A percentile compares a stretch with the other conserved stretches of the same genome.
phyloP scores from a whole-genome alignment of 2,888 invertebrate genomes.

The Adelphocoris suturalis region DNA sequence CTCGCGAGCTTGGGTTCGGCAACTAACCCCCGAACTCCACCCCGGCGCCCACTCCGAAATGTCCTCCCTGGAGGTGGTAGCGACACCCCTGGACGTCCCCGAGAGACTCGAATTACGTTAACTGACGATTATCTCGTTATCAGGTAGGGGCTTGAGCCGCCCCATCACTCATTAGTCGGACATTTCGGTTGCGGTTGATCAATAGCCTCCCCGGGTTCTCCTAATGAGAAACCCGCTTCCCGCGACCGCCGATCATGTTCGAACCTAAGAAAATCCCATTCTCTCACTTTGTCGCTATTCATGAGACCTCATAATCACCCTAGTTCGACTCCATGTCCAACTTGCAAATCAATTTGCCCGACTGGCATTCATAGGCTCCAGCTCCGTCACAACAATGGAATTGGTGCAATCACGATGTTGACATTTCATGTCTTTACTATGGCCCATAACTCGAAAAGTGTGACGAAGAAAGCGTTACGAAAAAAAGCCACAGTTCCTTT shows the following conservation, averaged over 20 bases:
- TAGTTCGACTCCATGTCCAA: background rate
- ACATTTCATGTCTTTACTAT: too few relatives aligned
- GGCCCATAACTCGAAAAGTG: too few relatives aligned
- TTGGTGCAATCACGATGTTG: too few relatives aligned
- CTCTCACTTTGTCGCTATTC: constrained; percentile 33
- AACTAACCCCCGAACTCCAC: background rate
- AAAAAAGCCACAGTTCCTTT: too few relatives aligned
- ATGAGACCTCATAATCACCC: constrained; percentile 28
- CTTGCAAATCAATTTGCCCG: background rate
- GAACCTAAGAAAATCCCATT: constrained; percentile 49
- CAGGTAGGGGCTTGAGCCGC: constrained; percentile 51
- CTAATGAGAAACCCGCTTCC: constrained; percentile 53
- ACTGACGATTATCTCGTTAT: constrained; percentile 69
- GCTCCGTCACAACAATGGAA: too few relatives aligned
- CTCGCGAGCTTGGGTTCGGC: constrained; percentile 11
- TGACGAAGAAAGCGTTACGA: too few relatives aligned
- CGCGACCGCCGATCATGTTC: constrained; percentile 43
- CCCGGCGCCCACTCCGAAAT: background rate
- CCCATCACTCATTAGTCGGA: constrained; percentile 69
- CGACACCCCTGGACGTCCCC: constrained; percentile 4
- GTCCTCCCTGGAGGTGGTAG: constrained; percentile 8
- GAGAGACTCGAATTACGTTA: constrained; percentile 67
- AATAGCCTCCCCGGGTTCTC: constrained; percentile 52
- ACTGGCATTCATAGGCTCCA: too few relatives aligned
- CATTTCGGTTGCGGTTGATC: constrained; percentile 68